A percentile compares a stretch with the other conserved stretches of the same genome.
Conservation (phyloP, 2,888 invertebrate genomes). For the Cosmorhoe ocellata region DNA sequence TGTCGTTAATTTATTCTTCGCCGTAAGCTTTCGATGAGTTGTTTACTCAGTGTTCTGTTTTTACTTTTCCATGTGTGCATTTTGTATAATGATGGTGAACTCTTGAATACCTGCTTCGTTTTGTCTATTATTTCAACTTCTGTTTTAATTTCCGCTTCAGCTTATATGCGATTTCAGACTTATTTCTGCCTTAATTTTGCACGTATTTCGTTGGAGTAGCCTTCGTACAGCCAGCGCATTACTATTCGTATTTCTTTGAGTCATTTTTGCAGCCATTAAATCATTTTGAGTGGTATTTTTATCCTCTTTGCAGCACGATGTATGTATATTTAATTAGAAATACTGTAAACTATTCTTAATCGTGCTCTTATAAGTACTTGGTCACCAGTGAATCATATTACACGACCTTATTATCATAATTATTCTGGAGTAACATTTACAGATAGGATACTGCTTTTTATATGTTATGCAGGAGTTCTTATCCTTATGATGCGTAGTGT, state of each 20-base stretch:
- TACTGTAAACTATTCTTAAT: background rate
- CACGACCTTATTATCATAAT: too few relatives aligned
- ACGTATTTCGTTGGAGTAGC: conserved; percentile 36
- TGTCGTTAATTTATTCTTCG: conserved; percentile 14
- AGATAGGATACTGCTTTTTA: too few relatives aligned
- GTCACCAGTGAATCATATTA: too few relatives aligned
- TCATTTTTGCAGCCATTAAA: conserved; percentile 34
- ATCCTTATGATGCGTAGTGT: too few relatives aligned
- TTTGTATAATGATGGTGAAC: conserved; percentile 13
- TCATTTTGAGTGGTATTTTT: conserved; percentile 18
- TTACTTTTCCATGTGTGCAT: conserved; percentile 15
- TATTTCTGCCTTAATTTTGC: conserved; percentile 35
- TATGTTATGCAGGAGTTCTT: too few relatives aligned
- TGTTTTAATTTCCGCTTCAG: conserved; percentile 13
- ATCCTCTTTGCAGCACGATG: background rate
- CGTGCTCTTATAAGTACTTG: too few relatives aligned
- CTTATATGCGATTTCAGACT: conserved; percentile 26
- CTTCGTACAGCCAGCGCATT: conserved; percentile 38
- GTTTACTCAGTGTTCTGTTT: conserved; percentile 22
- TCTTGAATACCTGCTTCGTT: background rate
- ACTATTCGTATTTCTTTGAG: conserved; percentile 35
- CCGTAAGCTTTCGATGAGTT: conserved; percentile 15
- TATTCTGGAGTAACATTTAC: too few relatives aligned
- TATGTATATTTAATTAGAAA: background rate
- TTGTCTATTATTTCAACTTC: conserved; percentile 19